A percentile compares a stretch with the other conserved stretches of the same genome.
phyloP scores from a whole-genome alignment of 2,113 vertebrate species.

The Oncorhynchus gorbuscha region DNA sequence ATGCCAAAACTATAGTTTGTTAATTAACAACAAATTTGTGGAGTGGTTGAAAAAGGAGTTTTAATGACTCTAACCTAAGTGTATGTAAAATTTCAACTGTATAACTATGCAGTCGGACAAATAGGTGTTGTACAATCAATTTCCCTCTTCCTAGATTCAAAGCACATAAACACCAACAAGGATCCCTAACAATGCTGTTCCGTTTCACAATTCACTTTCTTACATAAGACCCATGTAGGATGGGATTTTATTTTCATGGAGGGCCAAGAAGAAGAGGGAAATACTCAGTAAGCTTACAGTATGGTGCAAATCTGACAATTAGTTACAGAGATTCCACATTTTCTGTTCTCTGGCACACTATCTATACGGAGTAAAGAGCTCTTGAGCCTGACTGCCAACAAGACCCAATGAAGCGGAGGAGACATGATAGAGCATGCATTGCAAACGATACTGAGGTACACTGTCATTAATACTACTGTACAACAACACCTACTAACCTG shows the following conservation, averaged over 20 bases:
- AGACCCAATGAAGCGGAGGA: background rate
- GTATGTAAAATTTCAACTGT: too few species aligned
- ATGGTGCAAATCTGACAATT: constrained; percentile 37
- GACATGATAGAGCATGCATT: background rate
- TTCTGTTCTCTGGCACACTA: background rate
- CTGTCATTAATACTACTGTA: background rate
- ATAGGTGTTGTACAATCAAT: constrained; percentile 26
- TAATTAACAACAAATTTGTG: too few species aligned
- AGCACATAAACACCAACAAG: constrained; percentile 12
- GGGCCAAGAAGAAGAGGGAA: constrained; percentile 15
- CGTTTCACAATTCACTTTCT: constrained; percentile 3
- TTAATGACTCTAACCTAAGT: too few species aligned
- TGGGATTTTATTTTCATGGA: constrained; percentile 35
- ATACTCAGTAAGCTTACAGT: constrained; percentile 41
- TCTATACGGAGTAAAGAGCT: background rate
- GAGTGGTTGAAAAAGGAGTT: too few species aligned
- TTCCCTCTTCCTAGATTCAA: constrained; percentile 5
- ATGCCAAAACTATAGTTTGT: too few species aligned
- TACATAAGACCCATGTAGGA: constrained; percentile 40
- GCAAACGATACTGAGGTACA: background rate
- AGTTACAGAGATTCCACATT: constrained; percentile 40
- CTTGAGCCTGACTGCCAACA: background rate
- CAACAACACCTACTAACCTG: background rate
- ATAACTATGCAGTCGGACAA: background rate
- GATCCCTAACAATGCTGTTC: constrained; percentile 18